These are phyloP conservation scores for Drosophila atripex DNA, from an alignment of 2,888 invertebrate species.

Conservation along the genomic window DNA sequence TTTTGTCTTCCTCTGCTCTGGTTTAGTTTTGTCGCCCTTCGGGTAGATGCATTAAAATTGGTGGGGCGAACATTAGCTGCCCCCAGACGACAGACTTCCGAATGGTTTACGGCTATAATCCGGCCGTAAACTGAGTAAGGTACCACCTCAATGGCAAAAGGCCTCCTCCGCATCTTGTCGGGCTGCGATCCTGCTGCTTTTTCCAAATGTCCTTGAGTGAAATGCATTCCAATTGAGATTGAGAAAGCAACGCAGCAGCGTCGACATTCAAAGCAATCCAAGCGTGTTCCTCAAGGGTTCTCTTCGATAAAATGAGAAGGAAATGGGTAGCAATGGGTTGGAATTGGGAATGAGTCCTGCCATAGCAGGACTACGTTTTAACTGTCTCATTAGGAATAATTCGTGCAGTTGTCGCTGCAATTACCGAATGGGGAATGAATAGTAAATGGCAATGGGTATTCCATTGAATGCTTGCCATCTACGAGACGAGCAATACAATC, in stretches of 20 bases:
- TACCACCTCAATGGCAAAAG: slow-evolving; percentile 24
- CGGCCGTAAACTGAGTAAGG: slow-evolving; percentile 45
- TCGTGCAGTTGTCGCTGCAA: slow-evolving; percentile 39
- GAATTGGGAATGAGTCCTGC: slow-evolving; percentile 5
- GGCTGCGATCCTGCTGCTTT: neutral
- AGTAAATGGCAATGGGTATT: neutral
- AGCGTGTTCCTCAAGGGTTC: slow-evolving; percentile 50
- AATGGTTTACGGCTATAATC: slow-evolving; percentile 45
- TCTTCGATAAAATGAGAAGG: slow-evolving; percentile 9
- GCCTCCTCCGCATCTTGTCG: slow-evolving; percentile 23
- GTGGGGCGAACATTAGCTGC: slow-evolving; percentile 22
- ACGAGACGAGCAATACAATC: neutral
- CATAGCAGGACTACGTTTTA: slow-evolving; percentile 42
- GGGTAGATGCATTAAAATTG: slow-evolving; percentile 24
- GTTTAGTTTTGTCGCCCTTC: slow-evolving; percentile 19
- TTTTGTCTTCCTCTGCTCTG: slow-evolving; percentile 3
- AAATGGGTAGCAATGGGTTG: neutral
- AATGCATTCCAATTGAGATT: slow-evolving; percentile 50
- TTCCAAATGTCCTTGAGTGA: slow-evolving; percentile 54
- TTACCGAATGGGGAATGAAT: slow-evolving; percentile 29
- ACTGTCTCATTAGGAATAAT: slow-evolving; percentile 61
- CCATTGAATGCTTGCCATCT: slow-evolving; percentile 15
- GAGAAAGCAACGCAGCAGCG: slow-evolving; percentile 29
- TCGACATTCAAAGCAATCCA: slow-evolving; percentile 56
- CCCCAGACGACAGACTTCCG: slow-evolving; percentile 28